Evolutionary conservation across 2,113 vertebrate genomes (phyloP).

Genomic region (Dicaeum eximium): DNA sequence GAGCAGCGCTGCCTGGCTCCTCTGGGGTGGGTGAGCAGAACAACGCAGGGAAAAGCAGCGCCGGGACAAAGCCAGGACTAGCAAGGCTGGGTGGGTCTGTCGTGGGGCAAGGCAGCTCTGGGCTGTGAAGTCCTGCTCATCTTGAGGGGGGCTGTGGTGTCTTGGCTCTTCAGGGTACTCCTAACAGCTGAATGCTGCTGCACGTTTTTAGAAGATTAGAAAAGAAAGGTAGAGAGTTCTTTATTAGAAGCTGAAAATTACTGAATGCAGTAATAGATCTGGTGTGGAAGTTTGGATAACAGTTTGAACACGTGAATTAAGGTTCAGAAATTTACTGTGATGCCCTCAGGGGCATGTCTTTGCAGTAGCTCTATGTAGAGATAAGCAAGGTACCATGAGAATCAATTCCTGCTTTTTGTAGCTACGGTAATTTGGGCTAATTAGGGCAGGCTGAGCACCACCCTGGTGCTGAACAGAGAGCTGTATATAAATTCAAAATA

Average conservation of each 20-base stretch:
- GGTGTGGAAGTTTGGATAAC: not conserved
- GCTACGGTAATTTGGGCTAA: slow-evolving; percentile 19
- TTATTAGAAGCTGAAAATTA: not conserved
- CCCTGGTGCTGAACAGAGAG: slow-evolving; percentile 20
- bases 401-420: slow-evolving; percentile 1
- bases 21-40: not conserved
- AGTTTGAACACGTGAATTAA: slow-evolving; percentile 4
- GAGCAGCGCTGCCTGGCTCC: not conserved
- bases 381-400: slow-evolving; percentile 28
- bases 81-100: not conserved
- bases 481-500: slow-evolving; percentile 20
- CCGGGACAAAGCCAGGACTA: not conserved
- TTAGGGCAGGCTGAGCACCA: slow-evolving; percentile 32
- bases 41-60: not conserved
- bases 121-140: not conserved
- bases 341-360: slow-evolving; percentile 1
- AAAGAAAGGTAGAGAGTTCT: not conserved
- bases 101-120: not conserved
- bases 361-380: not conserved
- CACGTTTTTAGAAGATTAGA: not conserved
- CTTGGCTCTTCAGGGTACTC: not conserved
- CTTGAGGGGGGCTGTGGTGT: not conserved
- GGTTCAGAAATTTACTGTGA: not conserved
- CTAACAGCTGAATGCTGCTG: not conserved
- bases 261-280: not conserved